Evolutionary conservation across 2,888 invertebrate genomes (phyloP), one percentile per base, ranked within the genome.

Genomic region (Lasioglossum lativentre): DNA sequence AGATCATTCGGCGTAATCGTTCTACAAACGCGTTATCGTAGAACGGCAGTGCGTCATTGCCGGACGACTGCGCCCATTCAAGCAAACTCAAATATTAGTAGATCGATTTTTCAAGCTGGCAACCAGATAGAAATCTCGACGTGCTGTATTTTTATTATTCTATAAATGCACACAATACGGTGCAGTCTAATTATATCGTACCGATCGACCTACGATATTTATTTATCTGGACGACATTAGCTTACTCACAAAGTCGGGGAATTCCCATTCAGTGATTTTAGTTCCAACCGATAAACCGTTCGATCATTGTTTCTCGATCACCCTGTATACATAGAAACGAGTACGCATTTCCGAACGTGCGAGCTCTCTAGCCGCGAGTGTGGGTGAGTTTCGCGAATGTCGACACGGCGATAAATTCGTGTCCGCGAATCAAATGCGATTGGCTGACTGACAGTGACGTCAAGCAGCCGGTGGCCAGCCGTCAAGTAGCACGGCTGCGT

Each of bases 371-470:
- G 52, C 40, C 30, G 63, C 63, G 42, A 56, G 40, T 70, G 73
- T 77, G 76, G 72, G 75, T 42, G 75, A 81, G 52, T 77, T 74
- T 71, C 38, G 63, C 72, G 81, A 81, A 68, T 71, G 79, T 75
- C 70, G 74, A 70, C 38, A 42, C 70, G 72, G n/a, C 83, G 86
- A 90, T 90, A 89, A 89, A 87, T 88, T 90, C 83, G 85, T 89
- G 80, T n/a, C 87, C 83, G 86, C 82, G 74, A 87, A 87, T 86
- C 75, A 71, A 81, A 85, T 47, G 74, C 77, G 80, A 87, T 90
- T 90, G 84, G 82, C 38, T 74, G 71, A 63, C n/a, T 52, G 79
- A 63, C 74, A 66, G 75, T 89, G 88, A 87, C 82, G 86, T 90
- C 90, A 87, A 72, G 34, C 66, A 66, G 42, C 68, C 23, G 72